Percentiles rank a stretch among this genome's conserved stretches.
Evolutionary conservation across 2,113 vertebrate species (phyloP).

Genomic region (Triplophysa siluroides): DNA sequence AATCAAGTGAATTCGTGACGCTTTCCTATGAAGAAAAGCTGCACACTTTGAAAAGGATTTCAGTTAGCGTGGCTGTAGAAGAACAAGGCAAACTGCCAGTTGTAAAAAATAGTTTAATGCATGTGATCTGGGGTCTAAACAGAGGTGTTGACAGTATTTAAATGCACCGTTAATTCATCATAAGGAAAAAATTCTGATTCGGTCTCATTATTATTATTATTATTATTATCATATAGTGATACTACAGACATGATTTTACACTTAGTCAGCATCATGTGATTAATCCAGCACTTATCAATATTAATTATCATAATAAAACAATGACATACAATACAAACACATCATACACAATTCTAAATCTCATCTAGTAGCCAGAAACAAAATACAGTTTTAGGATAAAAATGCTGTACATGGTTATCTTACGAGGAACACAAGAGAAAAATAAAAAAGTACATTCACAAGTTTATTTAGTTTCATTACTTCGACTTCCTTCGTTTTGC

Average conservation of each 20-base stretch:
- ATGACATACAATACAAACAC: slow-evolving; percentile 67
- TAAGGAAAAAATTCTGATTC: slow-evolving; percentile 73
- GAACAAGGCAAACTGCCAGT: slow-evolving; percentile 2
- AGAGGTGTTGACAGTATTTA: slow-evolving; percentile 2
- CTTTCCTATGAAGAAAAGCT: background rate
- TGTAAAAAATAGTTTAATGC: slow-evolving; percentile 42
- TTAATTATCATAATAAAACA: slow-evolving; percentile 70
- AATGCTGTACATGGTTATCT: slow-evolving; percentile 89
- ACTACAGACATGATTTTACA: slow-evolving; percentile 60
- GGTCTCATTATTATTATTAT: slow-evolving; percentile 68
- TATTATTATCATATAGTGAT: slow-evolving; percentile 59
- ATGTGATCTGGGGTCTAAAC: slow-evolving; percentile 20
- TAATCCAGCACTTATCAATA: slow-evolving; percentile 71
- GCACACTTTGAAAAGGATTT: background rate
- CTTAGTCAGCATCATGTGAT: slow-evolving; percentile 69
- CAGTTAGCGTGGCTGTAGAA: background rate
- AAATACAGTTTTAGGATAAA: slow-evolving; percentile 76
- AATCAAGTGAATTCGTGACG: background rate
- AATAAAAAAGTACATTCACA: slow-evolving; percentile 86
- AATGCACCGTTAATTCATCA: slow-evolving; percentile 22
- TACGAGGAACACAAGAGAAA: slow-evolving; percentile 70
- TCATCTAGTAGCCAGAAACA: slow-evolving; percentile 67
- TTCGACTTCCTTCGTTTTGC: slow-evolving; percentile 99
- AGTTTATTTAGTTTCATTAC: slow-evolving; percentile 80
- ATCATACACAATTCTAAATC: slow-evolving; percentile 60